phyloP scores from a whole-genome alignment of 2,113 vertebrate genomes.

The Galbula dea region DNA sequence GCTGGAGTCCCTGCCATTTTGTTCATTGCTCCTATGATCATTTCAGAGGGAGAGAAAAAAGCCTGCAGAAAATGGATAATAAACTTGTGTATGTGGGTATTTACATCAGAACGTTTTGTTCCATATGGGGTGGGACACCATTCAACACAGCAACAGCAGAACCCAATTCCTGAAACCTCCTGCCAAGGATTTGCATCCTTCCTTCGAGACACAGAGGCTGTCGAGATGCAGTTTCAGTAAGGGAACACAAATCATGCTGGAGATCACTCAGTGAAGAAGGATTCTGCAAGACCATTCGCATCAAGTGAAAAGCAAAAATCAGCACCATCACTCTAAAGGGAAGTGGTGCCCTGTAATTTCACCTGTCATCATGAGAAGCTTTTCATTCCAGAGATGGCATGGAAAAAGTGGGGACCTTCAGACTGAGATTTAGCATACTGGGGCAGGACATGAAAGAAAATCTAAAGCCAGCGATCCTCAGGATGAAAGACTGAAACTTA shows the following conservation, averaged over 20 bases:
- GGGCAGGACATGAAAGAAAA: background rate
- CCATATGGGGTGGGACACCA: fast-evolving
- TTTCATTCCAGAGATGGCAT: background rate
- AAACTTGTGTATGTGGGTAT: background rate
- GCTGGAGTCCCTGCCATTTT: background rate
- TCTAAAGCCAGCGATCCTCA: background rate
- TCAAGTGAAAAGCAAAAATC: background rate
- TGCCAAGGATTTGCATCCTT: background rate
- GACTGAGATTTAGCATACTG: background rate
- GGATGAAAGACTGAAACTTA: background rate
- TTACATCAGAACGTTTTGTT: background rate
- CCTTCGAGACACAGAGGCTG: background rate
- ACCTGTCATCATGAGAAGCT: background rate
- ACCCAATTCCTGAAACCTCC: conserved; percentile 2
- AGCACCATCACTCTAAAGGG: background rate
- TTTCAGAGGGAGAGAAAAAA: background rate
- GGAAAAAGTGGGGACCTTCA: background rate
- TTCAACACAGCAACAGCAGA: background rate
- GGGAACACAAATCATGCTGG: background rate
- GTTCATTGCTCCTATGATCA: background rate
- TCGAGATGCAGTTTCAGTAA: background rate
- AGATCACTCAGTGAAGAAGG: background rate
- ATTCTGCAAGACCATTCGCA: background rate
- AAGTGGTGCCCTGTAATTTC: background rate
- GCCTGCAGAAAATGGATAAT: background rate